Base-by-base conservation (phyloP, 2,113 vertebrate genomes). In the Panurus biarmicus region DNA sequence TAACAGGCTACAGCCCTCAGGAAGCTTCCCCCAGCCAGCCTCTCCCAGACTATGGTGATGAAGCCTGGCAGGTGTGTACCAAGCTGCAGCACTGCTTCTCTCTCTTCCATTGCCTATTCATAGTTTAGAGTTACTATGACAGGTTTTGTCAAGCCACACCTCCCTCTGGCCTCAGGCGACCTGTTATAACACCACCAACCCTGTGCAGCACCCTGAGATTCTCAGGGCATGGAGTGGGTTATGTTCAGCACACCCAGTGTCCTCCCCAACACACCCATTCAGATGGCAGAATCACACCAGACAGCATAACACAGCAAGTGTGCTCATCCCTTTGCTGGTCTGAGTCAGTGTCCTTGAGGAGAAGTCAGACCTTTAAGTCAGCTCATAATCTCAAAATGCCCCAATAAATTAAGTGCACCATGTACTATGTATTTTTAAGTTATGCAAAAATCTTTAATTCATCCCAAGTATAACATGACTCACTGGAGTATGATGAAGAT, bases 281-380 rank as follows among this genome's bases (percentile, higher is more conserved):
- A 44, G 50, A 42, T 1, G 14, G 40, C 38, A 71, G 33, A 50
- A 57, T 40, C 45, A 8, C 29, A 61, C 67, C 11, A 28, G 0
- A 0, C 73, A 4, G 73, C 53, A 19, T 6, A 84, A 56, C 53
- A 35, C 0, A 2, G 48, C 18, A 44, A 54, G 11, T 1, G 0
- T 26, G 29, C 38, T 81, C 22, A 62, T 62, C 16, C 53, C 53
- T 92, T 51, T 57, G 19, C 57, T 78, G 28, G 14, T 58, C 77
- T 89, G 83, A 89, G 44, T 64, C 80, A 82, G 31, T 9, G n/a
- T 24, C 74, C 71, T 73, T 87, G 77, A 92, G 38, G 35, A 95
- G 35, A 77, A 85, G 65, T n/a, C 69, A 87, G 44, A 44, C 23
- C 26, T 93, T 48, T n/a, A 81, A 87, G 24, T 31, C 53, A 36